Evolutionary conservation across 2,113 vertebrate species (phyloP), one percentile per base, ranked within the genome.

Genomic region (Diadophis punctatus): DNA sequence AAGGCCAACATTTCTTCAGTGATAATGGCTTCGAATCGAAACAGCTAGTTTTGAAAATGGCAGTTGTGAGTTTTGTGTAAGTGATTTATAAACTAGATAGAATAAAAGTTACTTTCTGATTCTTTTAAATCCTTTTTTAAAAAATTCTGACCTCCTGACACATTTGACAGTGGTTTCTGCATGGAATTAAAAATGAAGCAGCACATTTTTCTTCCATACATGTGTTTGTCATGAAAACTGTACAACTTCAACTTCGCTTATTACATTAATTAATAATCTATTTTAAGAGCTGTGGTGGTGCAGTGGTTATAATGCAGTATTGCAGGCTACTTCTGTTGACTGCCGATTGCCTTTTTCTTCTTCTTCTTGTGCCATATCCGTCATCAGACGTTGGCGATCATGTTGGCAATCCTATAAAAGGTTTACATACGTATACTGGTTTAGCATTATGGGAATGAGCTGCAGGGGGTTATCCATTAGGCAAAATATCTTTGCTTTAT

Each of bases 261-360:
- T 93, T 94, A 92, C 84, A 92, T 94, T 96, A 96, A 96, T 95
- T 95, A 94, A 91, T 93, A 55, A 89, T 27, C 89, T 90, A 94
- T 96, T 96, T 96, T 95, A 58, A 58, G 23, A 25, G 56, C 8
- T 25, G 56, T 58, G 23, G 23, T 58, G 8, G 23, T 58, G 3
- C 56, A 58, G 8, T 58, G 23, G 23, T 58, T 58, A 58, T 25
- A 58, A 58, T 58, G 23, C 8, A 27, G 56, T 58, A 27, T 9
- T 25, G 56, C 8, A 3, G 56, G 23, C 23, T 58, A 58, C 23
- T 58, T 56, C 55, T 56, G 55, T 20, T 56, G 22, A 56, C 22
- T 56, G 55, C 55, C 2, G 8, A 25, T 9, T 25, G 56, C 8
- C 56, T 5, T n/a, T n/a, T n/a, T 46, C 46, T 46, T 46, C 46